Evolutionary conservation across 2,888 invertebrate species (phyloP).

Genomic region (Amaurobius ferox): DNA sequence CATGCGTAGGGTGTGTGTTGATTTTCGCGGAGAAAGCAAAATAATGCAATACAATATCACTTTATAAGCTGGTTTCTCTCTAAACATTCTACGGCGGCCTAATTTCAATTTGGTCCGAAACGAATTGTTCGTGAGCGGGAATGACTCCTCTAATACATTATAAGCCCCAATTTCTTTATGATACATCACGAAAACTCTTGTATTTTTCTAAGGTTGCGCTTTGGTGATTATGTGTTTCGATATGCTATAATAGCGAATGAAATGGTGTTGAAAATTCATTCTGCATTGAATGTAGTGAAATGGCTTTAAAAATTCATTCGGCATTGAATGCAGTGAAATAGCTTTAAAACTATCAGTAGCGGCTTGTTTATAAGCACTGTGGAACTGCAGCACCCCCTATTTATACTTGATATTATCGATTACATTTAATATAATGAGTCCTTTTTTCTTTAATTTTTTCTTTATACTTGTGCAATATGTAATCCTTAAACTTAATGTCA

Average conservation of each 20-base stretch:
- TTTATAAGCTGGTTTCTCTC: not conserved
- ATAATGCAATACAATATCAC: not conserved
- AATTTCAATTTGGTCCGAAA: constrained; percentile 5
- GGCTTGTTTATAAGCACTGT: no score
- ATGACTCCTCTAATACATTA: not conserved
- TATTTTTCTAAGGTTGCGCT: not conserved
- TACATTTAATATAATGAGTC: no score
- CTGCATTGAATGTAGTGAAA: no score
- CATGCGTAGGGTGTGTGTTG: not conserved
- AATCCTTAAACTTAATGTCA: no score
- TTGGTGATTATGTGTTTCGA: not conserved
- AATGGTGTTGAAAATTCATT: no score
- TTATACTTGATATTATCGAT: no score
- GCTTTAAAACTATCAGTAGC: no score
- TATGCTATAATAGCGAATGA: not conserved
- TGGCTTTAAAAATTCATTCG: no score
- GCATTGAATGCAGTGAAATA: no score
- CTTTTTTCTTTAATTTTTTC: no score
- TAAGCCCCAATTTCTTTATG: not conserved
- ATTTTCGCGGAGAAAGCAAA: not conserved
- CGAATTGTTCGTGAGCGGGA: not conserved
- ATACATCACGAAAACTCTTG: not conserved
- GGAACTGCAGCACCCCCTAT: no score
- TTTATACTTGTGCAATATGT: no score
- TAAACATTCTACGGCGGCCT: not conserved